Base-by-base conservation (phyloP, 2,113 vertebrate genomes). In the Elgaria multicarinata region DNA sequence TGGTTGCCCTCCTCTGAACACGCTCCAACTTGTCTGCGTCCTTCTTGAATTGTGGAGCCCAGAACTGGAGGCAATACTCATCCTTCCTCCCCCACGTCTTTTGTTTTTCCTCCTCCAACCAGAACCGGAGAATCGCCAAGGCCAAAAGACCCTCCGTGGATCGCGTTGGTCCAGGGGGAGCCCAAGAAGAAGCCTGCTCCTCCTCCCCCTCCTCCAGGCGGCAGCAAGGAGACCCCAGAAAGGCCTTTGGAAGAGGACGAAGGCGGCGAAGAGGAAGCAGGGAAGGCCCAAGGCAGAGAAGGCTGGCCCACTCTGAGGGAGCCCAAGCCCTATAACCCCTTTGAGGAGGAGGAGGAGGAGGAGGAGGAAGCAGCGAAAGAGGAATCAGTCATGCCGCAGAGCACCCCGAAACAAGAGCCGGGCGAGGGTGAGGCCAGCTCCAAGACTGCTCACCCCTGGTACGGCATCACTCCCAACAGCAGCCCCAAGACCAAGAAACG, bases 111-210 rank as follows among this genome's bases (percentile, higher is more conserved):
- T 20, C 66, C 74, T 84, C 53, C 55, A 14, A 22, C 31, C 83
- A 98, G 97, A 81, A 90, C 82, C 0, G 95, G 93, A 83, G 64
- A 91, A 24, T 91, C 92, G 64, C 90, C 88, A 46, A 98, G 97
- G 96, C 95, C 97, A 92, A 99, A 98, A 96, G 98, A 99, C 88
- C 99, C 99, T 4, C 99, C 99, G 0, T 99, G 99, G 99, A 98
- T 99, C 90, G 95, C 98, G 2, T 96, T 99, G 93, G 99, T 99
- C 85, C 98, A 98, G 87, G 96, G 97, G 85, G 98, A 99, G 92
- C 16, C 97, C 87, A 98, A 97, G 97, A 99, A 98, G 97, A 99
- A 98, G 96, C 98, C 97, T 64, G 98, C 99, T 90, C 98, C 99
- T 6, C 97, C 95, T 53, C 98, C 97, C 5, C 97, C 95, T 53